Conservation (phyloP, 2,797 vertebrate genomes). For the Gouania willdenowi region DNA sequence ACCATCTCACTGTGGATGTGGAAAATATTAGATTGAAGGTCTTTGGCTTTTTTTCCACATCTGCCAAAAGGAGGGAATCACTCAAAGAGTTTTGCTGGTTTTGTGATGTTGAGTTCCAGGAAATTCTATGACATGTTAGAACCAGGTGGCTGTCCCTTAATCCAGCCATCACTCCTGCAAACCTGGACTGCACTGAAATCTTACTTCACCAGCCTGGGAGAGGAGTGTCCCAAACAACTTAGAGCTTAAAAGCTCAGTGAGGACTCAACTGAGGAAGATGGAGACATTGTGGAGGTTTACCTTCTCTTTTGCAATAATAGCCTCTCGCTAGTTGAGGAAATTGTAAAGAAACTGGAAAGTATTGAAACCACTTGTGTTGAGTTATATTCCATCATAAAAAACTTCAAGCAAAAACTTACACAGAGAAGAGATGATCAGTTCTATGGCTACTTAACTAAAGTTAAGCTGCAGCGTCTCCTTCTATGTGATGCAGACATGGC, state of each 20-base stretch:
- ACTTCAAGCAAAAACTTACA: neutral
- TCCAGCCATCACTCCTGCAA: neutral
- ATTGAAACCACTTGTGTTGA: neutral
- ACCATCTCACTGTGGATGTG: neutral
- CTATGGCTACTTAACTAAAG: neutral
- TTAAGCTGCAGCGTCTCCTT: neutral
- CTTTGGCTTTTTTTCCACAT: neutral
- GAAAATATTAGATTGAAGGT: constrained; percentile 1
- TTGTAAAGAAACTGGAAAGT: neutral
- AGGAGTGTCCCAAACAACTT: neutral
- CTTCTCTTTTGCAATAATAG: no score
- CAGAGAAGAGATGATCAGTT: neutral
- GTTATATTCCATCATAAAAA: neutral
- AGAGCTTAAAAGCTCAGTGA: neutral
- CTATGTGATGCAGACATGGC: neutral
- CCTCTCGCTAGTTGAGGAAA: no score
- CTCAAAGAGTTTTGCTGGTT: neutral
- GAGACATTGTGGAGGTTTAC: neutral
- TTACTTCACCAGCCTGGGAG: neutral
- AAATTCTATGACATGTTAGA: neutral
- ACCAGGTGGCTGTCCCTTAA: neutral
- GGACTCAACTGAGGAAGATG: neutral
- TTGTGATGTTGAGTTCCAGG: neutral
- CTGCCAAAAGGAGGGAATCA: neutral
- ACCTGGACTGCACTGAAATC: neutral